phyloP scores from a whole-genome alignment of 2,113 vertebrate genomes.

The Tragelaphus imberbis region DNA sequence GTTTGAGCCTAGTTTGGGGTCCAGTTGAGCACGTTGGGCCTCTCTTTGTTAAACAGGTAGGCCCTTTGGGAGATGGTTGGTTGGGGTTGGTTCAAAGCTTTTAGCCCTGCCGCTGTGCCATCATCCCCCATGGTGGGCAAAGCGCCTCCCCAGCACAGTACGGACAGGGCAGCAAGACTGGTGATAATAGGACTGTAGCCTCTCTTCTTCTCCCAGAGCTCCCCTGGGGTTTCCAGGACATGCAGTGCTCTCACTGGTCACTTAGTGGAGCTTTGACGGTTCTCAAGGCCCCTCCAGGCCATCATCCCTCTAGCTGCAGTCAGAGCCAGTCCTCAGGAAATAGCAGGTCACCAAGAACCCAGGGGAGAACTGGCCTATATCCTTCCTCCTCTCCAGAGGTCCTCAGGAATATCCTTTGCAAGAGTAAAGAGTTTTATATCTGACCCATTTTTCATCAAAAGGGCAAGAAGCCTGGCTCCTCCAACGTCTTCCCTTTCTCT shows the following conservation, averaged over 20 bases:
- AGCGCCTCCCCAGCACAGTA: not conserved
- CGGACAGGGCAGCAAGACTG: not conserved
- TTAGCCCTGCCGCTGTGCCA: not conserved
- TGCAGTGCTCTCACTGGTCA: no score
- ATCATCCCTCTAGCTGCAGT: not conserved
- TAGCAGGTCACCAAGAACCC: not conserved
- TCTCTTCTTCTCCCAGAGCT: not conserved
- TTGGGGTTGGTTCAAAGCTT: not conserved
- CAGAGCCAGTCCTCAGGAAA: not conserved
- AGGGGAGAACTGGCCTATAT: not conserved
- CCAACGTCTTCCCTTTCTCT: not conserved
- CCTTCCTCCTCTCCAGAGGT: not conserved
- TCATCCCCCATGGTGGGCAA: not conserved
- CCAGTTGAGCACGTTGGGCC: accelerated
- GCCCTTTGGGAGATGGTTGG: not conserved
- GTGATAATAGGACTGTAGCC: not conserved
- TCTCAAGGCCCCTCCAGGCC: not conserved
- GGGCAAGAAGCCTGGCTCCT: not conserved
- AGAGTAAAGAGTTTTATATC: not conserved
- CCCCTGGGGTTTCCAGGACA: not conserved
- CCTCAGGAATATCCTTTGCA: not conserved
- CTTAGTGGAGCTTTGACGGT: not conserved
- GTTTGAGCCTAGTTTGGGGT: not conserved
- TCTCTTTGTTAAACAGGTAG: not conserved
- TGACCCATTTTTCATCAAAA: accelerated